Percentiles rank a stretch among this genome's conserved stretches.
These are phyloP conservation scores for Brachionus koreanus DNA, from an alignment of 1,140 invertebrate species.

Conservation along the genomic window DNA sequence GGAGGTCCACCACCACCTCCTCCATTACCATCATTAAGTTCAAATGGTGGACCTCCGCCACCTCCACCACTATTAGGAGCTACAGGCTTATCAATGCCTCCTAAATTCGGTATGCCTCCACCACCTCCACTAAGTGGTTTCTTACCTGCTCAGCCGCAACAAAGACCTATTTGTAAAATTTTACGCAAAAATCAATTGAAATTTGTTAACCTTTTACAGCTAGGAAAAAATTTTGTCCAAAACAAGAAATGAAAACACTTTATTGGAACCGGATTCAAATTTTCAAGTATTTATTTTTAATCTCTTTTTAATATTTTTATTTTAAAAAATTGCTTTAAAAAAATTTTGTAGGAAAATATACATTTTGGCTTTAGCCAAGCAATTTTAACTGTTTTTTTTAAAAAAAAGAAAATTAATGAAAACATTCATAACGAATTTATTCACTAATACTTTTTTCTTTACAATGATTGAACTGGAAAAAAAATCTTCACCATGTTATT, in stretches of 20 bases:
- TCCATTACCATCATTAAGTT: constrained; percentile 46
- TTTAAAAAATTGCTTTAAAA: no score
- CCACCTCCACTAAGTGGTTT: background rate
- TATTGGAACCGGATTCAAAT: constrained; percentile 90
- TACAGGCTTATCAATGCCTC: constrained; percentile 65
- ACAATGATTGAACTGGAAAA: no score
- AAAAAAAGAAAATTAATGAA: no score
- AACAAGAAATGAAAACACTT: constrained; percentile 84
- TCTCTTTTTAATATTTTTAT: background rate
- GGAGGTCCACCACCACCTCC: background rate
- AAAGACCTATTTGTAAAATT: constrained; percentile 9
- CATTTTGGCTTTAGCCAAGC: no score
- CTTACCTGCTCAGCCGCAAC: background rate
- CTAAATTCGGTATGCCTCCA: constrained; percentile 61
- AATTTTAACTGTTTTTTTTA: no score
- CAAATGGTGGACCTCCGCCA: constrained; percentile 45
- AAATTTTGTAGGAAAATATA: no score
- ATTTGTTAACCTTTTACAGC: constrained; percentile 61
- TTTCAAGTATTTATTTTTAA: background rate
- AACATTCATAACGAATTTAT: no score
- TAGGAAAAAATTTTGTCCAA: constrained; percentile 77
- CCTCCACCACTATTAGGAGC: constrained; percentile 55
- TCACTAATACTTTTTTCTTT: no score
- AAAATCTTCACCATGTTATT: no score
- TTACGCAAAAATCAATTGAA: constrained; percentile 54